Evolutionary conservation across 2,113 vertebrate species (phyloP).

Genomic region (Sardina pilchardus): DNA sequence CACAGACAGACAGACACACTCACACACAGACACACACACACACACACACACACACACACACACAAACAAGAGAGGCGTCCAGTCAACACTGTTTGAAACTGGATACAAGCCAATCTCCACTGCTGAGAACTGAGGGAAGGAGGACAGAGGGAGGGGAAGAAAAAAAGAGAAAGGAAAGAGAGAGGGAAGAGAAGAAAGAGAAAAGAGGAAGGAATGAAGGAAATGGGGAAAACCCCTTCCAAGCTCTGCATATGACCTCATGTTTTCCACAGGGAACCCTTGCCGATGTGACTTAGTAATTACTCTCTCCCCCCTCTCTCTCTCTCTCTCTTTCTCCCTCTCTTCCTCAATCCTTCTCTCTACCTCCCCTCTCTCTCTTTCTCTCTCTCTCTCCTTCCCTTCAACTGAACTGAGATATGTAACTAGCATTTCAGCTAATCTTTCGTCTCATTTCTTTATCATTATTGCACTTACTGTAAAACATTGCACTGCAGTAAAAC

Average conservation of each 20-base stretch:
- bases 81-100: background rate
- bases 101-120: background rate
- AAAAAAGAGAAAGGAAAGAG: background rate
- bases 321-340: background rate
- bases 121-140: background rate
- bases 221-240: background rate
- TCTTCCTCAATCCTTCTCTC: background rate
- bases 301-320: background rate
- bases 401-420: background rate
- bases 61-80: background rate
- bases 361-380: background rate
- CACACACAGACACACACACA: conserved; percentile 7
- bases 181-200: background rate
- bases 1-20: no score
- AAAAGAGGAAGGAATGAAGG: conserved; percentile 20
- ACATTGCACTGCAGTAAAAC: no score
- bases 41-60: conserved; percentile 5
- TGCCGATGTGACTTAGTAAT: background rate
- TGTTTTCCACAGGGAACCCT: background rate
- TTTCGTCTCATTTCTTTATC: background rate
- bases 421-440: background rate
- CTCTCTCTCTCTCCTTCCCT: background rate
- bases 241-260: background rate
- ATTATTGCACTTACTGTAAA: background rate
- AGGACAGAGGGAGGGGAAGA: background rate